Evolutionary conservation across 2,113 vertebrate species (phyloP).

Genomic region (Myanophis thanlyinensis): DNA sequence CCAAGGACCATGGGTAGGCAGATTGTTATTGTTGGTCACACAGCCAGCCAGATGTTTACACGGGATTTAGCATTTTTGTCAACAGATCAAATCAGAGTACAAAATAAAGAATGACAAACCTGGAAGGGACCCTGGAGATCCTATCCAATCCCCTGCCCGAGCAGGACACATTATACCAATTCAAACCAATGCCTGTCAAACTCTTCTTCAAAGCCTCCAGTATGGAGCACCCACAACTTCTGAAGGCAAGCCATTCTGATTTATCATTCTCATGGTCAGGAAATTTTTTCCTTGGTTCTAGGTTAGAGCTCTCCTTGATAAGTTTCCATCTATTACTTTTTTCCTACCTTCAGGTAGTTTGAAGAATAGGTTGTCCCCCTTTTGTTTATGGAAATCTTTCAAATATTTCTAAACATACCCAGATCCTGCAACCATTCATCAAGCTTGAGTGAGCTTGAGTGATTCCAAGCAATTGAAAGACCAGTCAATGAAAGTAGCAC

Average conservation of each 20-base stretch:
- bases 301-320: background rate
- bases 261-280: background rate
- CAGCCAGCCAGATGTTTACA: background rate
- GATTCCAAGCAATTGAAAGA: background rate
- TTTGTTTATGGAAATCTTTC: background rate
- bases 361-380: background rate
- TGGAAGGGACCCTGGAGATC: background rate
- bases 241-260: background rate
- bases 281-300: background rate
- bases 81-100: background rate
- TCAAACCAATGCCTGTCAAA: background rate
- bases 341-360: background rate
- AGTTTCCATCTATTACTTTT: background rate
- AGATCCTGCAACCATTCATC: background rate
- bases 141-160: background rate
- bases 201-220: background rate
- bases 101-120: background rate
- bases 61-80: background rate
- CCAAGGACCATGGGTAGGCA: background rate
- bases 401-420: background rate
- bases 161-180: background rate
- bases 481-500: background rate
- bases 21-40: background rate
- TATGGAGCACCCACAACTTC: background rate
- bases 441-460: background rate